Base-by-base conservation (phyloP, 2,888 invertebrate species). In the Drosophila aldrichi region DNA sequence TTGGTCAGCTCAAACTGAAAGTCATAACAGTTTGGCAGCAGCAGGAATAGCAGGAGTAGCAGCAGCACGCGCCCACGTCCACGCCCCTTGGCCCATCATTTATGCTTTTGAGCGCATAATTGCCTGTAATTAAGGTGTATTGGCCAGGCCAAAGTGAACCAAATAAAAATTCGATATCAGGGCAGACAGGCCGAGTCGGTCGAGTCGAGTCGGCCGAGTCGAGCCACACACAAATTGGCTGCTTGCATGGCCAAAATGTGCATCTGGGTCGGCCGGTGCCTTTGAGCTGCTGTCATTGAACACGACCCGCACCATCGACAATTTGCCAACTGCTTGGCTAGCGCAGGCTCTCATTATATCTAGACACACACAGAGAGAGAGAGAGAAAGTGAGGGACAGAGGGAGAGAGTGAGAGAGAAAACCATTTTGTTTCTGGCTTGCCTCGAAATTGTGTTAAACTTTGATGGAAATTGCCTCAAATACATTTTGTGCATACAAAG, bases 81-180 rank as follows among this genome's bases (percentile, higher is more conserved):
- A 12, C n/a, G 22, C 34, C 32, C 22, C 10, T 32, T 41, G 41
- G 18, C 18, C 72, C 88, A 89, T 85, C 82, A 89, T 77, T 89
- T 85, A 85, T 85, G 84, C 84, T 85, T 85, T 85, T 85, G 86
- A 89, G 83, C 86, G 69, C 88, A 89, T 88, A 85, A 88, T 88
- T 89, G 89, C 77, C 82, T 74, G 86, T 85, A 89, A 85, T 85
- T 89, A 85, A 89, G 89, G 84, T 77, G 83, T 81, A 87, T 89
- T 81, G 80, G 61, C 61, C 74, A 29, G 59, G 69, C 61, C 75
- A 52, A 69, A 41, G 44, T 63, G 69, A 49, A 48, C 54, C 65
- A 87, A 84, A 81, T 81, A 82, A 84, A 88, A 84, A 78, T 76
- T 73, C 76, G 71, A 88, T 88, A 88, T 80, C 79, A 65, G 49